Evolutionary conservation across 2,888 invertebrate genomes (phyloP), one percentile per base, ranked within the genome.

Genomic region (Mythimna loreyi): DNA sequence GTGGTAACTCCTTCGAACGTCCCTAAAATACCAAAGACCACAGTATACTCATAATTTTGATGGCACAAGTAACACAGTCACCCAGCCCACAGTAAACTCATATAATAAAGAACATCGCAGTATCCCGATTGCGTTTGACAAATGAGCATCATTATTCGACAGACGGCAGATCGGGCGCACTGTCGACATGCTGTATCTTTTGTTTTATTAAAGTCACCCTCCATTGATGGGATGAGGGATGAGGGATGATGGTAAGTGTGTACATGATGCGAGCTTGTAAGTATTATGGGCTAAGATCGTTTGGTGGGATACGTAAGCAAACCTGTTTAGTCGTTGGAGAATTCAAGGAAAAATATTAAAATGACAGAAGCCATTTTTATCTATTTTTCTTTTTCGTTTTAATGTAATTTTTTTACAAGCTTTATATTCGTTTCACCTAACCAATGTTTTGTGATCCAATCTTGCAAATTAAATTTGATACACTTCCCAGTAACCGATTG

Each of bases 121-220:
- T 25, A 58, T 81, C 78, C 87, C 92, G 93, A 93, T 92, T 91
- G 90, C 88, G 90, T 90, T 93, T 96, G 96, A 95, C 96, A 96
- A 96, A 96, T 95, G 95, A 94, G 92, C 87, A 88, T 93, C 94
- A 94, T 96, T 94, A 96, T 94, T 94, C 93, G 95, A 94, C 95
- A 94, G 93, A 89, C 90, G 91, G 90, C 91, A 90, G 93, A 93
- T 93, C 93, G 91, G 87, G 87, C 84, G 85, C 75, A 62, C 81
- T 91, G 93, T 90, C 93, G 92, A 94, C 95, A 94, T 91, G 91
- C 87, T 93, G 94, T 92, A 91, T 94, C 93, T 91, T 95, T 93
- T 95, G 94, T 95, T 95, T 95, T 96, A 95, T 95, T 95, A 95
- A 95, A 95, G 88, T 87, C 88, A 85, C 90, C 91, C 88, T 85